Evolutionary conservation across 2,888 invertebrate genomes (phyloP), one percentile per base, ranked within the genome.

Genomic region (Cataglyphis rosenhaueri): DNA sequence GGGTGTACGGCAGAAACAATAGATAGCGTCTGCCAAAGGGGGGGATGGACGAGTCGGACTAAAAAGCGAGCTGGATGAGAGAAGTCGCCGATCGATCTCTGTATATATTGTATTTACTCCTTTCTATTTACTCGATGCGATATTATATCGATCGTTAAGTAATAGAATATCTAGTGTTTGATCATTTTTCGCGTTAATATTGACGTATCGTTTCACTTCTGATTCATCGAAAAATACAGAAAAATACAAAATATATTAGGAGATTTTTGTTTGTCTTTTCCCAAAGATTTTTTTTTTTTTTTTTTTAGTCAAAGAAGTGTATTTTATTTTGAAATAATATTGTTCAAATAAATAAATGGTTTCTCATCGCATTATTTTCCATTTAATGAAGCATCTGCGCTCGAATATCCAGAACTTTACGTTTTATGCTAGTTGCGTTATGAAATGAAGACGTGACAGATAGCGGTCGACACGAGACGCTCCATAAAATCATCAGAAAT

Each of bases 1-100:
- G 94, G 94, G 94, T 93, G 92, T 92, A 92, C 91, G 90, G 89
- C 90, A 93, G 93, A 94, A 94, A 94, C 94, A 94, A 94, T 94
- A 91, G 94, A 92, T 91, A 90, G 89, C 87, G 68, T 78, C 84
- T 32, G 59, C 25, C 86, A 81, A 52, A 78, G 64, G 82, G 78
- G 35, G 35, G 64, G 82, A 44, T 15, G 81, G 68, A 84, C 59
- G 82, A 68, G 71, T n/a, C 48, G 32, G 76, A 59, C 78, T 88
- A 83, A 86, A 86, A 91, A 89, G 87, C 85, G 88, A 89, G 82
- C 44, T 52, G 85, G 82, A 88, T 83, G 85, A 82, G 52, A 83
- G 70, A 61, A 74, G 61, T 79, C 68, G 66, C 75, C 70, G 83
- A 79, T 79, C 82, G 75, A 9, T 75, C 41, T 44, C 66, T 70